Evolutionary conservation across 2,888 invertebrate species (phyloP).

Genomic region (Zele albiditarsus): DNA sequence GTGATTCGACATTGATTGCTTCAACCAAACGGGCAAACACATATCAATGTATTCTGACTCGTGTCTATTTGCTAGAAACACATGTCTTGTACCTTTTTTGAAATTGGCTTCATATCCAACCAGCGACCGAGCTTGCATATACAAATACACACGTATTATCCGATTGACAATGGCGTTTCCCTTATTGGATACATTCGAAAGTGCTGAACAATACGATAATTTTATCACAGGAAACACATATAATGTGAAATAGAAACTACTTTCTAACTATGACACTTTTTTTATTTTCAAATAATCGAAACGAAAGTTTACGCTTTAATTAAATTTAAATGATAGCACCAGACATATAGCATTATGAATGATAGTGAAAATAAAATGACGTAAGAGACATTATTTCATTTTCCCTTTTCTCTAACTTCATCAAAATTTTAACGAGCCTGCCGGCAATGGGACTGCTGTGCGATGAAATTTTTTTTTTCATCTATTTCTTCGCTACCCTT

Average conservation of each 20-base stretch:
- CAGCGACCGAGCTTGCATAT: background rate
- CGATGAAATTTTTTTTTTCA: background rate
- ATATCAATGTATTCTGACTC: background rate
- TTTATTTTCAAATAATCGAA: background rate
- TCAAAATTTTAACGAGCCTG: conserved; percentile 7
- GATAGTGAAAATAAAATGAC: conserved; percentile 2
- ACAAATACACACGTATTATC: conserved; percentile 33
- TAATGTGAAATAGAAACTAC: background rate
- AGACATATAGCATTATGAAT: background rate
- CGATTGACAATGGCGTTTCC: conserved; percentile 56
- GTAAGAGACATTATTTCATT: background rate
- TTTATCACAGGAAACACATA: conserved; percentile 52
- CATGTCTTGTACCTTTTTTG: background rate
- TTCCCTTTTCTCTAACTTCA: background rate
- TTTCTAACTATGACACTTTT: background rate
- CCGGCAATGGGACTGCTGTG: background rate
- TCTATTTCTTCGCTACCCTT: background rate
- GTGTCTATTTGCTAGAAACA: conserved; percentile 12
- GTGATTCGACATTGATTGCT: background rate
- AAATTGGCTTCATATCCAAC: conserved; percentile 14
- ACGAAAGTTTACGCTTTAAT: background rate
- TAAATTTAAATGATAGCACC: background rate
- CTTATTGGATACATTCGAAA: conserved; percentile 59
- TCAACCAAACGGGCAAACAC: background rate
- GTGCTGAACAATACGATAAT: conserved; percentile 62